Conservation (phyloP, 2,888 invertebrate genomes). For the Cataglyphis rosenhaueri region DNA sequence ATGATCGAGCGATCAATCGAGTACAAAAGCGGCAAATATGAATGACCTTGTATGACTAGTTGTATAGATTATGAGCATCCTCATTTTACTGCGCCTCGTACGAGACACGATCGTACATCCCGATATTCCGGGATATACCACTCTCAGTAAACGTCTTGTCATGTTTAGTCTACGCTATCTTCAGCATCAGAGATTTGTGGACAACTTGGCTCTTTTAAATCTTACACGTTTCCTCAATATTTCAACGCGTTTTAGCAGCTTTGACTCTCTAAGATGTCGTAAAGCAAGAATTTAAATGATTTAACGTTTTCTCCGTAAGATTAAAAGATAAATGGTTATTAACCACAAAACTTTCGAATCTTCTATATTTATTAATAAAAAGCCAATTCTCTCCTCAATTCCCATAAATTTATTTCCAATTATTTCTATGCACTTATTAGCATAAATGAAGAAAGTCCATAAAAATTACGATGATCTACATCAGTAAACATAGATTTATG, state of each 20-base stretch:
- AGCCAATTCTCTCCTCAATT: background rate
- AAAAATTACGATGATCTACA: background rate
- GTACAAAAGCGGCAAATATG: conserved; percentile 31
- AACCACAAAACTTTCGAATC: conserved; percentile 18
- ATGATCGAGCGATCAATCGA: conserved; percentile 39
- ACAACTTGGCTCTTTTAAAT: background rate
- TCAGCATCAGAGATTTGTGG: conserved; percentile 16
- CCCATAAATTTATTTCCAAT: conserved; percentile 24
- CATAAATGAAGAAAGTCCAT: background rate
- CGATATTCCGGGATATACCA: conserved; percentile 36
- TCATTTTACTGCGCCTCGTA: conserved; percentile 22
- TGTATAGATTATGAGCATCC: conserved; percentile 3
- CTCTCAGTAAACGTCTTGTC: conserved; percentile 23
- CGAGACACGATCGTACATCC: conserved; percentile 6
- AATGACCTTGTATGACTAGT: conserved; percentile 15
- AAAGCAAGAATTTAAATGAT: background rate
- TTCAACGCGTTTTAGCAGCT: background rate
- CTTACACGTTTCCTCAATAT: background rate
- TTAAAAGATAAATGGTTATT: conserved; percentile 11
- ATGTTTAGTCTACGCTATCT: background rate
- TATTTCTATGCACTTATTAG: background rate
- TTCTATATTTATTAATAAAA: conserved; percentile 23
- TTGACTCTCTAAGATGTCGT: background rate
- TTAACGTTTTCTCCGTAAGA: background rate
- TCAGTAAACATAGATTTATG: conserved; percentile 1